Evolutionary conservation across 2,113 vertebrate species (phyloP).

Genomic region (Coracopsis vasa): DNA sequence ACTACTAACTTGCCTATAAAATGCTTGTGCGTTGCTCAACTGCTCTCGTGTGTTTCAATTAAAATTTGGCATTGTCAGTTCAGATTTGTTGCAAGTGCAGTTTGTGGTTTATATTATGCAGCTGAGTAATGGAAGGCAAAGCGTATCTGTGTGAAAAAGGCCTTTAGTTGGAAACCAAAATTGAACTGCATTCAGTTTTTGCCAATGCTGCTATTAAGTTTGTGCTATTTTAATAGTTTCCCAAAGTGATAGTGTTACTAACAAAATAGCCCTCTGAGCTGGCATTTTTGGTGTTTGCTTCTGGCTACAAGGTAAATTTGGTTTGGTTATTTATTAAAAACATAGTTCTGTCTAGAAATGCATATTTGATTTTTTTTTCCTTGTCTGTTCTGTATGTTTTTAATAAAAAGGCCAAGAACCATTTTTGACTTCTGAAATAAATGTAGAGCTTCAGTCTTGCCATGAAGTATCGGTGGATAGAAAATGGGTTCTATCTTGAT

Average conservation of each 20-base stretch:
- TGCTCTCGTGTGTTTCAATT: not conserved
- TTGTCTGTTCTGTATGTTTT: not conserved
- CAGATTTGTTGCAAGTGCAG: not conserved
- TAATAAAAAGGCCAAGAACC: not conserved
- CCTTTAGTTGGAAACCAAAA: not conserved
- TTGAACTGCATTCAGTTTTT: not conserved
- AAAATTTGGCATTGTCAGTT: slow-evolving; percentile 5
- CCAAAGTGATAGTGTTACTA: not conserved
- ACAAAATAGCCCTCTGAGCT: not conserved
- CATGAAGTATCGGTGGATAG: not conserved
- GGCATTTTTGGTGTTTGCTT: slow-evolving; percentile 6
- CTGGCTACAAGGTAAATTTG: slow-evolving; percentile 9
- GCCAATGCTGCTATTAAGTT: not conserved
- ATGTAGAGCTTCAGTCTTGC: not conserved
- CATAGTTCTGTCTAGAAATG: not conserved
- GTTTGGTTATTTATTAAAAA: slow-evolving; percentile 21
- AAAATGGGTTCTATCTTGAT: not conserved
- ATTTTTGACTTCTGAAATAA: not conserved
- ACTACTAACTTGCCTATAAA: not conserved
- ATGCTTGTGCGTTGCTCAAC: not conserved
- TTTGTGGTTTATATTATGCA: slow-evolving; percentile 1
- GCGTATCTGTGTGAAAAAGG: not conserved
- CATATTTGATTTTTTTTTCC: not conserved
- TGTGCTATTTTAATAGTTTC: slow-evolving; percentile 2
- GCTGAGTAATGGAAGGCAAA: not conserved